Percentiles rank a stretch among this genome's conserved stretches.
These are phyloP conservation scores for Stomatorhinus walkeri DNA, from an alignment of 2,797 vertebrate species.

Conservation along the genomic window DNA sequence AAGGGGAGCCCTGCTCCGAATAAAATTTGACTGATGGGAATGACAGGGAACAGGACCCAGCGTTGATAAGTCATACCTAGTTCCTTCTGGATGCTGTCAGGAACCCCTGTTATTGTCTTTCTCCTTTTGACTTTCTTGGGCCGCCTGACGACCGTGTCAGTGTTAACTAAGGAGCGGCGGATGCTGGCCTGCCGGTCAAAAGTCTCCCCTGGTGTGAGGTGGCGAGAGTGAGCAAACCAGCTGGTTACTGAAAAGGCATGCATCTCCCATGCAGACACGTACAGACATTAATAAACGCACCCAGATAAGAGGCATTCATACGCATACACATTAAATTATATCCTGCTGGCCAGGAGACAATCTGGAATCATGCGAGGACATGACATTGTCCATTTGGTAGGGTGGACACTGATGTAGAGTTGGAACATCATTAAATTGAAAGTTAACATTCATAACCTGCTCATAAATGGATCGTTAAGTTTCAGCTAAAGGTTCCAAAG, in stretches of 20 bases:
- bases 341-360: conserved; percentile 5
- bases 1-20: neutral
- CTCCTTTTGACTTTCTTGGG: conserved; percentile 99
- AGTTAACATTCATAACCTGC: neutral
- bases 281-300: conserved; percentile 24
- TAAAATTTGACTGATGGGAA: conserved; percentile 35
- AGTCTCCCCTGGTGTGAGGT: conserved; percentile 90
- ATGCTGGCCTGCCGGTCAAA: conserved; percentile 98
- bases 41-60: conserved; percentile 52
- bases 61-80: conserved; percentile 91
- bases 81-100: conserved; percentile 94
- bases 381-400: neutral
- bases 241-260: conserved; percentile 78
- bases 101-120: conserved; percentile 99
- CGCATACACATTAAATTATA: conserved; percentile 14
- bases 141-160: conserved; percentile 94
- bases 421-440: neutral
- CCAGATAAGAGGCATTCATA: conserved; percentile 21
- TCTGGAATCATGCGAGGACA: neutral
- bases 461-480: neutral
- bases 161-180: conserved; percentile 96
- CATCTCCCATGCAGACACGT: conserved; percentile 64
- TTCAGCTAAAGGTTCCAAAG: neutral
- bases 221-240: conserved; percentile 66
- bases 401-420: neutral